Evolutionary conservation across 2,113 vertebrate genomes (phyloP), one percentile per base, ranked within the genome.

Genomic region (Oreochromis tanganicae): DNA sequence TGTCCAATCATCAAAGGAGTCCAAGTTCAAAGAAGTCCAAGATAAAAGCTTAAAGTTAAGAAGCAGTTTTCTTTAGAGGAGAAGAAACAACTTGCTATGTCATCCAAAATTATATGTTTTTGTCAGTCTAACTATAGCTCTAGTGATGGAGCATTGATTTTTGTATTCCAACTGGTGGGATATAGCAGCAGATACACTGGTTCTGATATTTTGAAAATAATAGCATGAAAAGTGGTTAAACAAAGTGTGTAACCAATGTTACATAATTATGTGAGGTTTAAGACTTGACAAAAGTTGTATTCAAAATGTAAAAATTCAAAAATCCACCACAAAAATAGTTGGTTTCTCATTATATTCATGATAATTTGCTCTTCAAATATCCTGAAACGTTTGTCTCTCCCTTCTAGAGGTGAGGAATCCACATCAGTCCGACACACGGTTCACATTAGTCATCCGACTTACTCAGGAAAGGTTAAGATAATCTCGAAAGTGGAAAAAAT

Each of bases 401-500:
- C 54, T 85, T 89, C 36, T 52, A 56, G 55, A 81, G 85, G 61
- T 48, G 43, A 55, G 75, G 71, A 85, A 79, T 90, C 82, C 50
- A 71, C 82, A 27, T 43, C 81, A 82, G 81, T 91, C 93, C 84
- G 36, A 48, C 85, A 91, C 81, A 82, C 80, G 57, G 43, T 85
- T 89, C 79, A 57, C 88, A 92, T 93, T 92, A 90, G 88, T 86
- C 84, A 63, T 89, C 94, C 57, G 82, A 91, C 78, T 82, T 85
- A 63, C 27, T 3, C 88, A 52, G 61, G 83, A 93, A 94, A 96
- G 86, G 84, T 96, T 96, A 94, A 95, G 92, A 92, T 91, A 95
- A 94, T 73, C 90, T 83, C 84, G 88, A 94, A 94, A 95, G 68
- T 92, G 88, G 87, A 89, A 93, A 87, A 93, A 93, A 92, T 92